phyloP scores from a whole-genome alignment of 2,797 vertebrate genomes.

The Dromococcyx pavoninus region DNA sequence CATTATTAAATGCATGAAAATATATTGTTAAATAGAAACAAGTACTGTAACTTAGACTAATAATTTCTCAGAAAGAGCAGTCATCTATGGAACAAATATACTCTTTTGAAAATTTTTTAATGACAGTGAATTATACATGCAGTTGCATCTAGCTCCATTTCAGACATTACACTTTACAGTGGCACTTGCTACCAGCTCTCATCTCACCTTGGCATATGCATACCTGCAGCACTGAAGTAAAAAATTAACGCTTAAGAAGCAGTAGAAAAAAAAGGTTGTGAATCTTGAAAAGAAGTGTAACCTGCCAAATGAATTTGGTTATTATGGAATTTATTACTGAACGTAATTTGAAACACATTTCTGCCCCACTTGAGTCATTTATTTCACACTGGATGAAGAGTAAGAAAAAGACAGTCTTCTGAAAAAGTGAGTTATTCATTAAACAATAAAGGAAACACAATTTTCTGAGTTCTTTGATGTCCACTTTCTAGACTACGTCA shows the following conservation, averaged over 20 bases:
- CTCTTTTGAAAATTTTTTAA: background rate
- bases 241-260: background rate
- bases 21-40: background rate
- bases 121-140: background rate
- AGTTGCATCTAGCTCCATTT: background rate
- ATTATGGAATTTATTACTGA: background rate
- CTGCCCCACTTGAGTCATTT: too few relatives aligned
- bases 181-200: background rate
- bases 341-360: background rate
- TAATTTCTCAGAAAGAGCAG: background rate
- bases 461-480: background rate
- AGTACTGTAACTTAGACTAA: background rate
- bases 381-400: too few relatives aligned
- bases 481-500: background rate
- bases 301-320: background rate
- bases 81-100: background rate
- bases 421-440: too few relatives aligned
- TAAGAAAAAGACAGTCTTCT: too few relatives aligned
- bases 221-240: background rate
- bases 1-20: background rate
- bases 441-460: too few relatives aligned
- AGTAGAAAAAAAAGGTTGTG: background rate
- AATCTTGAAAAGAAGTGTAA: too few relatives aligned
- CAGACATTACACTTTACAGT: background rate
- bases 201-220: background rate